Evolutionary conservation across 2,797 vertebrate genomes (phyloP).

Genomic region (Australoheros facetus): DNA sequence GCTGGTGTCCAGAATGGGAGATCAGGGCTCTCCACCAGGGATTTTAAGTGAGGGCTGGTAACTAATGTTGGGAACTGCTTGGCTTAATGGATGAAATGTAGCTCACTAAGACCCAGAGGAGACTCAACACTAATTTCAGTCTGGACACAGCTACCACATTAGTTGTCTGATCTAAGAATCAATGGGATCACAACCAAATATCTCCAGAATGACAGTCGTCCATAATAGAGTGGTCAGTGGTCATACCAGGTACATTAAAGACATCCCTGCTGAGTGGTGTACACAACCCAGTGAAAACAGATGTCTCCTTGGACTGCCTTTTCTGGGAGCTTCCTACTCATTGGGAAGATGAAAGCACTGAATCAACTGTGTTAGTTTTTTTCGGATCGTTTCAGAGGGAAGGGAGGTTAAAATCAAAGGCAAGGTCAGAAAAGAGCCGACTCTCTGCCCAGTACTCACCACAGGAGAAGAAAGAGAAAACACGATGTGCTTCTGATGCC

Average conservation of each 20-base stretch:
- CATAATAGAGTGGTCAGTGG: slow-evolving; percentile 43
- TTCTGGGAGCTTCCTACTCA: slow-evolving; percentile 41
- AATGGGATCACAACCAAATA: slow-evolving; percentile 1
- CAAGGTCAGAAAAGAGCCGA: slow-evolving; percentile 29
- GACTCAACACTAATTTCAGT: slow-evolving; percentile 20
- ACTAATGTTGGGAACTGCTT: not conserved
- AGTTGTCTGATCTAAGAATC: not conserved
- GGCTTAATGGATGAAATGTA: not conserved
- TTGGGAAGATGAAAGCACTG: slow-evolving; percentile 63
- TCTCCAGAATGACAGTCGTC: slow-evolving; percentile 3
- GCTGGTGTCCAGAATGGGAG: not conserved
- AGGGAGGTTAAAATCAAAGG: slow-evolving; percentile 59
- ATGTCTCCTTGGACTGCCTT: slow-evolving; percentile 40
- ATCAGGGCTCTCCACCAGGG: not conserved
- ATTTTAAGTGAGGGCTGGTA: not conserved
- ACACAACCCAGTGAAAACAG: slow-evolving; percentile 36
- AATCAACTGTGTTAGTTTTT: slow-evolving; percentile 33
- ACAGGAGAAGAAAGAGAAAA: slow-evolving; percentile 1
- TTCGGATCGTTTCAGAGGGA: slow-evolving; percentile 30
- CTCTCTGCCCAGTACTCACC: slow-evolving; percentile 9
- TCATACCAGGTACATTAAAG: slow-evolving; percentile 44
- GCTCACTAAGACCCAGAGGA: not conserved
- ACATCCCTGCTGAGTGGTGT: slow-evolving; percentile 33
- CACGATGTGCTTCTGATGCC: slow-evolving; percentile 11
- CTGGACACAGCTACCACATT: not conserved